Percentiles rank a stretch among this genome's conserved stretches.
Conservation (phyloP, 2,113 vertebrate species). For the Zapornia atra region DNA sequence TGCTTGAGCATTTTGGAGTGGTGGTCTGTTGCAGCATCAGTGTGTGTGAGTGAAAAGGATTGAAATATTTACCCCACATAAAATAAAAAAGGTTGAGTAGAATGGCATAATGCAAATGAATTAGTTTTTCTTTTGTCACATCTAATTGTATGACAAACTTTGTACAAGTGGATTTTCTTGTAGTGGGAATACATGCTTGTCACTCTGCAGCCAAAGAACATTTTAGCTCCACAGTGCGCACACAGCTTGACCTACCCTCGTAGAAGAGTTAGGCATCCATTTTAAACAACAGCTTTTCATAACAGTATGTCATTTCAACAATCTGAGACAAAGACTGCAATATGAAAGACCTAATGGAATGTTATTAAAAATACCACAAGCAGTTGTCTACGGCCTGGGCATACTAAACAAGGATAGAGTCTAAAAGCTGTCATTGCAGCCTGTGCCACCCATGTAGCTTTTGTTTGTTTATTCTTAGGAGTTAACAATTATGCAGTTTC, state of each 20-base stretch:
- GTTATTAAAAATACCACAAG: neutral
- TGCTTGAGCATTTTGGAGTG: neutral
- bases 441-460: neutral
- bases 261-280: neutral
- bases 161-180: neutral
- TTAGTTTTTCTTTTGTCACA: neutral
- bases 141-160: accelerated
- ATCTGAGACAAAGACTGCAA: neutral
- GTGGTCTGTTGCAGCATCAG: neutral
- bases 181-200: neutral
- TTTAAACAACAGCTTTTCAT: neutral
- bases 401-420: neutral
- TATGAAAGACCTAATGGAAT: neutral
- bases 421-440: neutral
- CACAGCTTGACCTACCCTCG: neutral
- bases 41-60: neutral
- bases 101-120: neutral
- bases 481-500: neutral
- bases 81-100: neutral
- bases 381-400: neutral
- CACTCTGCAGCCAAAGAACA: neutral
- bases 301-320: neutral
- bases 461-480: neutral
- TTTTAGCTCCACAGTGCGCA: neutral
- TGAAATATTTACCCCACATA: neutral